Evolutionary conservation across 2,113 vertebrate species (phyloP), one percentile per base, ranked within the genome.

Genomic region (Pseudorasbora parva): DNA sequence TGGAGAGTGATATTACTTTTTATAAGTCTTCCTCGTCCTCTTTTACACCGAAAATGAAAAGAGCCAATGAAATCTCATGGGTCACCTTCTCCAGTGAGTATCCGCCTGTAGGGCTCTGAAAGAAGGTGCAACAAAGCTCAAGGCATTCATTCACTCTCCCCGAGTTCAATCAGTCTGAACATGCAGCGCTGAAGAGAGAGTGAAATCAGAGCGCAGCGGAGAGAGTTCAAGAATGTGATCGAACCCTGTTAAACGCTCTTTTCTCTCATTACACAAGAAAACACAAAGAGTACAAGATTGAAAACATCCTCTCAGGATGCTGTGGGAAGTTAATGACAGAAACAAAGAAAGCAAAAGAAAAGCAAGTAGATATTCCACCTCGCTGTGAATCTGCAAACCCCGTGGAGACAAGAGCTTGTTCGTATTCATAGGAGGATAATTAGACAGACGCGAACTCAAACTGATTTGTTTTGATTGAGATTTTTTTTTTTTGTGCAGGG

Each of bases 241-340:
- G 41, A 49, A 78, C 27, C 23, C 37, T 51, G 37, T 64, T 64
- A 82, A 82, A 71, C 7, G 62, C 74, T 73, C 64, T 82, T 77
- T 71, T 78, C 25, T 73, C 54, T 37, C 54, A 59, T 84, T 80
- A 73, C 54, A 72, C 69, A 73, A 79, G 54, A 78, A 37, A 79
- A 60, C 49, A 78, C 76, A 72, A 79, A 60, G 30, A 69, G 17
- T 66, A 84, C 49, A 59, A 78, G 74, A 84, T 71, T 84, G 75
- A 84, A 79, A 57, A 84, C 62, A 78, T 69, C 64, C 82, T 84
- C 83, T 80, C 14, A 73, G 76, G 83, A 80, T 33, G 43, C 74
- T 9, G 82, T 56, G 30, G 82, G 74, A 68, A 54, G 82, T 84
- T 77, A 78, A 64, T 51, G 82, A 78, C n/a, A 27, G 78, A 68